phyloP scores from a whole-genome alignment of 2,797 vertebrate genomes.

The Pseudomugil tenellus region DNA sequence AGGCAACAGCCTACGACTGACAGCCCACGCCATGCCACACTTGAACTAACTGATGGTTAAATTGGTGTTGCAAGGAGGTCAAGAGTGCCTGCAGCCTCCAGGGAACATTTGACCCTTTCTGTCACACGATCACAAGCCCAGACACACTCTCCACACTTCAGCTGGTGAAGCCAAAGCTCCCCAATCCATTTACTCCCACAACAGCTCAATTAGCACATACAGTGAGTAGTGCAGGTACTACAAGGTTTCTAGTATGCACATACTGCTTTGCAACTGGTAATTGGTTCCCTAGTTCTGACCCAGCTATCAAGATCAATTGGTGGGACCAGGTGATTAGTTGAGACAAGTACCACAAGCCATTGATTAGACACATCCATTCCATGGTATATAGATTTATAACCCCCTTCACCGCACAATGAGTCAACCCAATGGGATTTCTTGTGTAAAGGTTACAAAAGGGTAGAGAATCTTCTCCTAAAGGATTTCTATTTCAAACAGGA shows the following conservation, averaged over 20 bases:
- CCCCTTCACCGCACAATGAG: constrained; percentile 63
- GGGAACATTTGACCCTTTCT: constrained; percentile 71
- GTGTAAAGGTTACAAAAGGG: constrained; percentile 80
- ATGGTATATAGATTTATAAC: constrained; percentile 76
- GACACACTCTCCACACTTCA: constrained; percentile 34
- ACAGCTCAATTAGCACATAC: constrained; percentile 60
- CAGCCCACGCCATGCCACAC: constrained; percentile 48
- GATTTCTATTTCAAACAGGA: constrained; percentile 76
- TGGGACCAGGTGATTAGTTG: constrained; percentile 73
- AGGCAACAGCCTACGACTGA: constrained; percentile 63
- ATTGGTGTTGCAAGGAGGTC: constrained; percentile 79
- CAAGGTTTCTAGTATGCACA: constrained; percentile 47
- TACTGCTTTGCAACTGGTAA: constrained; percentile 60
- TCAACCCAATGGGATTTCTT: constrained; percentile 73
- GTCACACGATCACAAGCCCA: constrained; percentile 60
- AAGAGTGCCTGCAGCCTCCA: constrained; percentile 48
- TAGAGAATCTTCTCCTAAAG: constrained; percentile 72
- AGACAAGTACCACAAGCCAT: constrained; percentile 71
- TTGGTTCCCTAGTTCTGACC: constrained; percentile 64
- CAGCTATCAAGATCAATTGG: constrained; percentile 70
- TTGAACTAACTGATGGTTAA: constrained; percentile 66
- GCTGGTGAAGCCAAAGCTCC: constrained; percentile 26
- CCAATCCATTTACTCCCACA: constrained; percentile 50
- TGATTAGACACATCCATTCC: constrained; percentile 73
- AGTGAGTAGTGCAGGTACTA: constrained; percentile 29